These are phyloP conservation scores for Sander vitreus DNA, from an alignment of 2,113 vertebrate species.

Conservation along the genomic window DNA sequence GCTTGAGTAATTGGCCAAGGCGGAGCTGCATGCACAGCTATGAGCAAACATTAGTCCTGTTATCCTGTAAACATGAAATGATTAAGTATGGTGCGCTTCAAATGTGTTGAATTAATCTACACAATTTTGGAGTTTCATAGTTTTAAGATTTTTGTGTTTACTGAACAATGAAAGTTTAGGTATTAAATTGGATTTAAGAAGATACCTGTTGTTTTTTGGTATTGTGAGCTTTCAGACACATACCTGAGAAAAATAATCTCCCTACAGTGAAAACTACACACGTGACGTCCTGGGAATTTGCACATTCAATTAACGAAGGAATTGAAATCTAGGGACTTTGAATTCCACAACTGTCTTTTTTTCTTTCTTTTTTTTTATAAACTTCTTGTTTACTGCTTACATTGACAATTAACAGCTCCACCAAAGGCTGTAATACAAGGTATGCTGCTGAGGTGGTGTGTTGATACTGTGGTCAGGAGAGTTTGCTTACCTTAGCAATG, in stretches of 20 bases:
- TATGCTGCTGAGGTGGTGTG: neutral
- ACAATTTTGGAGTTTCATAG: neutral
- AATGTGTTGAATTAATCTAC: constrained; percentile 6
- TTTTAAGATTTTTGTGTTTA: constrained; percentile 1
- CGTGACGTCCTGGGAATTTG: neutral
- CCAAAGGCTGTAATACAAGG: neutral
- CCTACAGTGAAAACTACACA: too few relatives aligned
- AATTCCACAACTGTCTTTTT: neutral
- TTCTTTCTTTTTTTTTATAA: too few relatives aligned
- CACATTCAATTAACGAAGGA: neutral
- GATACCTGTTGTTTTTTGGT: neutral
- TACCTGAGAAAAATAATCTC: neutral
- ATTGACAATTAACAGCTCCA: neutral
- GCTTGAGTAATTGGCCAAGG: constrained; percentile 68
- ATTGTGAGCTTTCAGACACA: neutral
- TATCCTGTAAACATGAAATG: constrained; percentile 47
- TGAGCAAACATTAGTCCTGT: constrained; percentile 65
- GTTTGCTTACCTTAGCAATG: neutral
- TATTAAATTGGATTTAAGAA: constrained; percentile 3
- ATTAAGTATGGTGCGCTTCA: constrained; percentile 1
- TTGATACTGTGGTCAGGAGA: neutral
- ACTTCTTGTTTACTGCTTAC: neutral
- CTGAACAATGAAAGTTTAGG: neutral
- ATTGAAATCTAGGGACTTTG: neutral
- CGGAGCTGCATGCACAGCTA: constrained; percentile 54